phyloP scores from a whole-genome alignment of 2,797 vertebrate genomes.

The Chloroceryle amazona region DNA sequence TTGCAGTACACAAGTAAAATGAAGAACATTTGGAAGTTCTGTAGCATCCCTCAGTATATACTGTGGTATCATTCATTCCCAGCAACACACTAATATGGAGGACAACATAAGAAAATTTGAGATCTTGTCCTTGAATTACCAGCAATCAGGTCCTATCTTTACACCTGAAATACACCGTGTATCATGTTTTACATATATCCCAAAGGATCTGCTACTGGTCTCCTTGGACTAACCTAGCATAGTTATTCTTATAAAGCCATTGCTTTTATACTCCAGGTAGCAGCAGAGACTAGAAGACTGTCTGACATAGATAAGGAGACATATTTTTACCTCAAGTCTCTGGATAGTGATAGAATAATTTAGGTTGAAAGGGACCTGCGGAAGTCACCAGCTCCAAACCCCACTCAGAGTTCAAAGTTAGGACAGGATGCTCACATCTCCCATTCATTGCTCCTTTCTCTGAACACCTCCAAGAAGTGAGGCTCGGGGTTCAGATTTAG shows the following conservation, averaged over 20 bases:
- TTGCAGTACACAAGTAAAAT: background rate
- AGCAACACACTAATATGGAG: background rate
- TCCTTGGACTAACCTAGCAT: slow-evolving; percentile 28
- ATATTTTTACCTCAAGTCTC: slow-evolving; percentile 40
- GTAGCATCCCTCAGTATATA: background rate
- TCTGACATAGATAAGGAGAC: slow-evolving; percentile 34
- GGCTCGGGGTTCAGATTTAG: background rate
- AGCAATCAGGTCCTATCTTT: background rate
- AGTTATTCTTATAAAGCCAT: background rate
- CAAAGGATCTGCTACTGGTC: background rate
- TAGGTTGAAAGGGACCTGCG: background rate
- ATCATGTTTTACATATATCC: background rate
- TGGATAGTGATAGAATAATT: background rate
- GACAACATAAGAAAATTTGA: fast-evolving
- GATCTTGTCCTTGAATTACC: background rate
- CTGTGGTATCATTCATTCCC: background rate
- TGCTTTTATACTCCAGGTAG: background rate
- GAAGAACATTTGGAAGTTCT: background rate
- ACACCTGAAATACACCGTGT: background rate
- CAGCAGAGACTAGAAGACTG: background rate
- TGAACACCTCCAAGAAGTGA: background rate
- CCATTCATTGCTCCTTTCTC: background rate
- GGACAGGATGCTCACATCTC: background rate
- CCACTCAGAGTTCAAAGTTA: background rate
- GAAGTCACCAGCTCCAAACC: background rate